These are phyloP conservation scores for Xestia sexstrigata DNA, from an alignment of 2,888 invertebrate genomes.

Conservation along the genomic window DNA sequence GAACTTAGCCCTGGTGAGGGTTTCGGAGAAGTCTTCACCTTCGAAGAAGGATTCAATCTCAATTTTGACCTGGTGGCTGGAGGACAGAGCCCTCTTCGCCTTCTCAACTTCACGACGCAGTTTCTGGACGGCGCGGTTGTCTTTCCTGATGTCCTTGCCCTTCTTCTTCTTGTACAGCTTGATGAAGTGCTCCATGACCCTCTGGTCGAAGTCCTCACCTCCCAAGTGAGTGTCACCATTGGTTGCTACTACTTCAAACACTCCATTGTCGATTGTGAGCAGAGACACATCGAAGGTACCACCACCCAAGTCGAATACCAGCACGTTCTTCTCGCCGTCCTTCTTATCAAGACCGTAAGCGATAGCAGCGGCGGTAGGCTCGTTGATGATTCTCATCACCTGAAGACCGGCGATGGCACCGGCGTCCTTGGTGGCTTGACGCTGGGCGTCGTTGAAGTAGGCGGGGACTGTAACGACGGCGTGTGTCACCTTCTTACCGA, in stretches of 20 bases:
- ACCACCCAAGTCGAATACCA: constrained; percentile 99
- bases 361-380: constrained; percentile 99
- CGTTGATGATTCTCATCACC: constrained; percentile 99
- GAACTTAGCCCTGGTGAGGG: constrained; percentile 99
- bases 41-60: constrained; percentile 99
- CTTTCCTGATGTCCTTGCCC: constrained; percentile 98
- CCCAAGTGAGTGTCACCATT: constrained; percentile 99
- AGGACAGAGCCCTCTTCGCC: constrained; percentile 98
- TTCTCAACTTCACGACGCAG: constrained; percentile 99
- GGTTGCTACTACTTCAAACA: constrained; percentile 98
- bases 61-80: constrained; percentile 98
- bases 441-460: constrained; percentile 99
- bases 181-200: constrained; percentile 99
- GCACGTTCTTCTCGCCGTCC: constrained; percentile 99
- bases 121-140: constrained; percentile 98
- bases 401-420: constrained; percentile 98
- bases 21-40: constrained; percentile 99
- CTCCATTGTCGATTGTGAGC: constrained; percentile 99
- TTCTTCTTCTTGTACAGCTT: constrained; percentile 99
- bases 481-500: constrained; percentile 96
- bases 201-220: constrained; percentile 99
- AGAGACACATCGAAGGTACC: constrained; percentile 99
- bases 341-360: constrained; percentile 99
- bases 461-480: constrained; percentile 98
- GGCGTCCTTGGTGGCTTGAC: constrained; percentile 99